Evolutionary conservation across 2,113 vertebrate species (phyloP).

Genomic region (Halichoeres trimaculatus): DNA sequence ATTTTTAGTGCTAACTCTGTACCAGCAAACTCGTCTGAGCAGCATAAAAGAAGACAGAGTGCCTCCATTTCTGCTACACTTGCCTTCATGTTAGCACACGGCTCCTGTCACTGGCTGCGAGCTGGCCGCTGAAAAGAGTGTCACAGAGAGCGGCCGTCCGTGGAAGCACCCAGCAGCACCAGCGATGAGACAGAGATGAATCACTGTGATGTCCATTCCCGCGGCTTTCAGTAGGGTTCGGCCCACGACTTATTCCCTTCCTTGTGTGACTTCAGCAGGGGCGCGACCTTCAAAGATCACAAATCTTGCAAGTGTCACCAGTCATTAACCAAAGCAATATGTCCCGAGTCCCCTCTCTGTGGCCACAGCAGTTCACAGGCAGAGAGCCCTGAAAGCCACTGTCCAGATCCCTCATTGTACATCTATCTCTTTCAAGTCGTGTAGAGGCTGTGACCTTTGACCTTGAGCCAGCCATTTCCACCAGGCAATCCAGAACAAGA

Average conservation of each 20-base stretch:
- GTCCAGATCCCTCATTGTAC: conserved; percentile 29
- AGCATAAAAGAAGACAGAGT: conserved; percentile 40
- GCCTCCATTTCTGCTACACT: conserved; percentile 39
- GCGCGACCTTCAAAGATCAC: conserved; percentile 77
- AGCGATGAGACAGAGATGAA: conserved; percentile 78
- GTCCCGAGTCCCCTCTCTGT: conserved; percentile 59
- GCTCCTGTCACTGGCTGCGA: conserved; percentile 54
- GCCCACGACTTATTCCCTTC: conserved; percentile 71
- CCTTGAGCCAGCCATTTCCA: conserved; percentile 36
- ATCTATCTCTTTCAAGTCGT: conserved; percentile 49
- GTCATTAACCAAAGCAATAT: conserved; percentile 80
- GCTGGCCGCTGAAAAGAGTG: conserved; percentile 55
- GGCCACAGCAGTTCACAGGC: conserved; percentile 51
- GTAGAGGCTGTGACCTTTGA: conserved; percentile 42
- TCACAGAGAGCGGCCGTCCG: conserved; percentile 60
- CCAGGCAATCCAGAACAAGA: conserved; percentile 3
- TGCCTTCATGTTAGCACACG: conserved; percentile 51
- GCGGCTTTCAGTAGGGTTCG: conserved; percentile 65
- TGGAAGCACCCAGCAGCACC: conserved; percentile 57
- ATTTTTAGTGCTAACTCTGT: conserved; percentile 7
- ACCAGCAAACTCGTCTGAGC: conserved; percentile 9
- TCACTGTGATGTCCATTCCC: conserved; percentile 65
- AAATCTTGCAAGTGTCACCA: conserved; percentile 78
- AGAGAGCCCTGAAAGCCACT: conserved; percentile 50
- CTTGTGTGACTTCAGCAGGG: conserved; percentile 66